Evolutionary conservation across 2,113 vertebrate genomes (phyloP), one percentile per base, ranked within the genome.

Genomic region (Pollimyrus isidori): DNA sequence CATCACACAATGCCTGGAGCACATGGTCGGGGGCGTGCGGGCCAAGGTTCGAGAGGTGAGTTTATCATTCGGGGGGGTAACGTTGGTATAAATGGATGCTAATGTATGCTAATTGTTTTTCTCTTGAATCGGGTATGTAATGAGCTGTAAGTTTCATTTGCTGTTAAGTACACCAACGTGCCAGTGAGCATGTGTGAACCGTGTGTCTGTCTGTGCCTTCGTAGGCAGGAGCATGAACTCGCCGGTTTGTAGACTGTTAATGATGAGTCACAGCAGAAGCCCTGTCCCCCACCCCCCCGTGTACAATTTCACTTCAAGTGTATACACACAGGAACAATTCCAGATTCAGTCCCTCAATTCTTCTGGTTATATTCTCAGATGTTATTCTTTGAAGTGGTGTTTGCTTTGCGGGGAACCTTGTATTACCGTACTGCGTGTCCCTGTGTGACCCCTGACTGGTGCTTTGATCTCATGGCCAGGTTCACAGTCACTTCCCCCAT

Each of bases 401-500:
- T 73, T 73, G 69, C 4, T 73, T 73, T 73, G 69, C 4, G 10
- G 35, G 73, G 73, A 19, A 15, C 15, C 1, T 17, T 42, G 5
- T 42, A 42, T 39, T 2, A 15, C 13, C 35, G 17, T 5, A 7
- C 15, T 13, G 3, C 69, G 3, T 90, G 2, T 0, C 56, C 48
- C 39, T 88, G 26, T 92, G 5, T 92, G 56, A 35, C 91, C 0
- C 49, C 73, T 80, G 35, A 80, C 73, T 80, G 35, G 30, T 80
- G 35, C 35, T 80, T 42, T 80, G 35, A 42, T 80, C 35, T 42
- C 73, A 17, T 4, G 45, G 85, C 0, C 92, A 99, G 98, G 96
- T 99, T 93, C 98, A 99, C 94, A 97, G 94, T 92, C 98, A 99
- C 93, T 99, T 99, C 82, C 98, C 98, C 0, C 98, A 98, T 93